Percentiles rank a stretch among this genome's conserved stretches.
Evolutionary conservation across 2,888 invertebrate species (phyloP).

Genomic region (Stenotaenia linearis): DNA sequence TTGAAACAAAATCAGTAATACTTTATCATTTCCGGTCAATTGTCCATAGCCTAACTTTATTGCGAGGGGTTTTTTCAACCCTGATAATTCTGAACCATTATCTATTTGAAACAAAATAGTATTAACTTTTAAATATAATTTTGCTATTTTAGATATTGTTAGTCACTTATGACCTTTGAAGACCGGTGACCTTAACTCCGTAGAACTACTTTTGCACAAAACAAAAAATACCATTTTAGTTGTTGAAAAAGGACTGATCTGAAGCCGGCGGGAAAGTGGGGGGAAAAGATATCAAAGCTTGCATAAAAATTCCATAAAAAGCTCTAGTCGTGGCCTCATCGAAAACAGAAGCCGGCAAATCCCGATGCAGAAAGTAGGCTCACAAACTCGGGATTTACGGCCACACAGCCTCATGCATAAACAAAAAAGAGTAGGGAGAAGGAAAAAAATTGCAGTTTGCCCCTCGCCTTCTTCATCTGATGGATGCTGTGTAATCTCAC

Average conservation of each 20-base stretch:
- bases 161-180: no score
- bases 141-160: no score
- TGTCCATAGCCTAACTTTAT: no score
- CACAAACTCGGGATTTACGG: neutral
- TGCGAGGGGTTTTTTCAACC: no score
- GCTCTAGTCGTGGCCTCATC: neutral
- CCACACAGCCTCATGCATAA: neutral
- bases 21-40: no score
- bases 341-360: neutral
- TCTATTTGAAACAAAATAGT: no score
- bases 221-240: neutral
- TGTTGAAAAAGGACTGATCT: slow-evolving; percentile 33
- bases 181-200: no score
- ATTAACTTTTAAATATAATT: no score
- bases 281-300: neutral
- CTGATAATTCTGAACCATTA: no score
- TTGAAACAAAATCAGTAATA: no score
- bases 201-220: no score
- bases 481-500: neutral
- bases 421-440: neutral
- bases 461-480: neutral
- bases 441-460: neutral
- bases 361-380: neutral
- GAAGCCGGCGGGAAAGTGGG: slow-evolving; percentile 30
- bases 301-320: neutral